phyloP scores from a whole-genome alignment of 2,797 vertebrate genomes.

The Ataeniobius toweri region DNA sequence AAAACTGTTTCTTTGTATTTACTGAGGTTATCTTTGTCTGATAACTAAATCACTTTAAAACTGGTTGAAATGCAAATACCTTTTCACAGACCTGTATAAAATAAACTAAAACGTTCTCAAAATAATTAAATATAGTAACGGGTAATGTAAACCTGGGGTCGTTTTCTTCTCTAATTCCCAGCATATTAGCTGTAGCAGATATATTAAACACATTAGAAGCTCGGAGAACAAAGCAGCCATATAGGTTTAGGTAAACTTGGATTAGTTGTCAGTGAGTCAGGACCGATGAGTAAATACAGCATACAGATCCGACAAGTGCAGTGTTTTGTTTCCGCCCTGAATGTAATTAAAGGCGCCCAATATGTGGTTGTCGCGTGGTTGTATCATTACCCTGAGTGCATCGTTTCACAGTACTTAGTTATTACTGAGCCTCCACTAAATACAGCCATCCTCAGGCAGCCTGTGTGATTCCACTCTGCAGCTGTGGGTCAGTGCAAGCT shows the following conservation, averaged over 20 bases:
- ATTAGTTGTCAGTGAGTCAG: constrained; percentile 61
- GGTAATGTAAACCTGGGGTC: not conserved
- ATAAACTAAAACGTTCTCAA: too few relatives aligned
- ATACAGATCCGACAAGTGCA: constrained; percentile 64
- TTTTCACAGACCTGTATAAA: too few relatives aligned
- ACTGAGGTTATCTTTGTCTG: too few relatives aligned
- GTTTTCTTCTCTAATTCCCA: not conserved
- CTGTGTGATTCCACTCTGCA: constrained; percentile 53
- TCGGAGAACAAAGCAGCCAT: constrained; percentile 22
- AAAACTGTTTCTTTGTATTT: too few relatives aligned
- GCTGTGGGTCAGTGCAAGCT: constrained; percentile 72
- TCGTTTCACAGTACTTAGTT: constrained; percentile 76
- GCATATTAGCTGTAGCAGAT: not conserved
- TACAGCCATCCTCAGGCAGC: constrained; percentile 73
- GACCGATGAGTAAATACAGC: constrained; percentile 68
- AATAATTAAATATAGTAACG: constrained; percentile 8
- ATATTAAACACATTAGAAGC: constrained; percentile 2
- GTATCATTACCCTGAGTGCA: constrained; percentile 77
- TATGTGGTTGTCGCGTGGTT: constrained; percentile 76
- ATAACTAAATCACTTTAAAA: too few relatives aligned
- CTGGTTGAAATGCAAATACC: too few relatives aligned
- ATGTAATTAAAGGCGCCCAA: constrained; percentile 76
- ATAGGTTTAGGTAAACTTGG: constrained; percentile 49
- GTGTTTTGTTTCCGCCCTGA: constrained; percentile 62
- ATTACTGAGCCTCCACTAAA: constrained; percentile 82